phyloP scores from a whole-genome alignment of 2,888 invertebrate species.

The Rhagophthalmus giganteus region DNA sequence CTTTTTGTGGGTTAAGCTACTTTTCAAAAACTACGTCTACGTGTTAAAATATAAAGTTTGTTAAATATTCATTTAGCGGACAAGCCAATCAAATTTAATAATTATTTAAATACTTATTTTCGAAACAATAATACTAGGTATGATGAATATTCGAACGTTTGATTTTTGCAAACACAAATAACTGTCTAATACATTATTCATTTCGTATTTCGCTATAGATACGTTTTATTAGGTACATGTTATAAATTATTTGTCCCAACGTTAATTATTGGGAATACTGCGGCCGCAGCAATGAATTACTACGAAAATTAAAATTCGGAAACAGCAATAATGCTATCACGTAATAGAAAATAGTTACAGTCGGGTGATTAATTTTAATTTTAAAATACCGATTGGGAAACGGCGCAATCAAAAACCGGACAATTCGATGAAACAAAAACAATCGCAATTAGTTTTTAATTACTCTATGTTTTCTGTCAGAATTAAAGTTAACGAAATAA shows the following conservation, averaged over 20 bases:
- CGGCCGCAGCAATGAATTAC: slow-evolving; percentile 12
- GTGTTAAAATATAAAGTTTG: no score
- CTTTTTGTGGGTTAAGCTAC: no score
- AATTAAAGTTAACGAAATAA: slow-evolving; percentile 38
- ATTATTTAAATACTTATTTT: no score
- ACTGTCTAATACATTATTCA: slow-evolving; percentile 5
- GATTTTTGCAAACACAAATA: slow-evolving; percentile 3
- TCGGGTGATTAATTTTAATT: slow-evolving; percentile 9
- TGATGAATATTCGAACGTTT: no score
- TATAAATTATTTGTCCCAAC: slow-evolving; percentile 19
- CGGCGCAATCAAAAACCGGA: background rate
- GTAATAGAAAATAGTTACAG: slow-evolving; percentile 5
- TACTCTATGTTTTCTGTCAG: slow-evolving; percentile 27
- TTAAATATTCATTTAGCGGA: no score
- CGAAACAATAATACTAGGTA: no score
- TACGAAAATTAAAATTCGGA: slow-evolving; percentile 14
- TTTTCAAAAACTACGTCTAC: no score
- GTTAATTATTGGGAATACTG: slow-evolving; percentile 18
- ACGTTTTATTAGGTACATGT: slow-evolving; percentile 14
- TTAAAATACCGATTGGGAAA: slow-evolving; percentile 4
- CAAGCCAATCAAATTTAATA: background rate
- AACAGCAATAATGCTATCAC: slow-evolving; percentile 12
- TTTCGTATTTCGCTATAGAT: slow-evolving; percentile 3
- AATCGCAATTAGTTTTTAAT: slow-evolving; percentile 28
- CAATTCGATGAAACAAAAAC: slow-evolving; percentile 1